Percentiles rank a stretch among this genome's conserved stretches.
Conservation (phyloP, 2,113 vertebrate species). For the Ammodytes marinus region DNA sequence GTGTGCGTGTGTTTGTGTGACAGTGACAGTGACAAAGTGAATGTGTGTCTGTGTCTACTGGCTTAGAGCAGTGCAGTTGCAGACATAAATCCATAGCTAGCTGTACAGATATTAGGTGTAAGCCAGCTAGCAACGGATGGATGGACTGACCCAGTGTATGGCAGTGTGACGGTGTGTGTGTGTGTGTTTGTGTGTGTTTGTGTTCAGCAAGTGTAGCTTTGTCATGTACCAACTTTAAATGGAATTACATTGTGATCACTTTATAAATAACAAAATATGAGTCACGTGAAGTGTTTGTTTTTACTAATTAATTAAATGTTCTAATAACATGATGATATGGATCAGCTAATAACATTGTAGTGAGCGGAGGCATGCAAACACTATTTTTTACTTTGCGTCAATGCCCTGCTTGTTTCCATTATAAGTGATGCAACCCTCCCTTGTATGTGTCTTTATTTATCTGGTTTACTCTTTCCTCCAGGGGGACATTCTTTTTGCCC, state of each 20-base stretch:
- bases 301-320: background rate
- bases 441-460: background rate
- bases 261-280: background rate
- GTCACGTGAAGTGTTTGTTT: background rate
- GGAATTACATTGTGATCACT: background rate
- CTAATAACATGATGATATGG: background rate
- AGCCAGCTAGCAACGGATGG: background rate
- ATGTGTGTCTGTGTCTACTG: background rate
- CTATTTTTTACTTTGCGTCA: conserved; percentile 3
- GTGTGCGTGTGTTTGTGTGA: background rate
- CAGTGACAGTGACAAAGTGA: too few relatives aligned
- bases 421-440: background rate
- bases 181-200: background rate
- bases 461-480: background rate
- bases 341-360: background rate
- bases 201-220: background rate
- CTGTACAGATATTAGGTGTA: background rate
- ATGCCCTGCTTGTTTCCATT: background rate
- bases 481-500: background rate
- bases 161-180: background rate
- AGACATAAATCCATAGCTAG: conserved; percentile 1
- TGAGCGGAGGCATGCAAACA: background rate
- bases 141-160: too few relatives aligned
- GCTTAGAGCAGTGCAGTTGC: background rate
- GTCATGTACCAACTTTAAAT: background rate